Evolutionary conservation across 2,888 invertebrate species (phyloP).

Genomic region (Amiota communis): DNA sequence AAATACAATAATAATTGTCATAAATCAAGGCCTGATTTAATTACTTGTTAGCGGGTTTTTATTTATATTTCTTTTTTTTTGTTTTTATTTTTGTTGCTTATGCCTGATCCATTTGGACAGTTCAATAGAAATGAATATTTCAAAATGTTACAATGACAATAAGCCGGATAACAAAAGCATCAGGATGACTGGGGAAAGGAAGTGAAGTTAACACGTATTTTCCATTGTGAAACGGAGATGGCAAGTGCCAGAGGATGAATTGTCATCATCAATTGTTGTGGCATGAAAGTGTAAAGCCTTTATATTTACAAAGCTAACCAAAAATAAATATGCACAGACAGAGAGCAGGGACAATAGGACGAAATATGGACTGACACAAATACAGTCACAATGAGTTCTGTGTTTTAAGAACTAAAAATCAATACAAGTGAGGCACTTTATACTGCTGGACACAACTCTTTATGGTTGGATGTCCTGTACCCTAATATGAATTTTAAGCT

Average conservation of each 20-base stretch:
- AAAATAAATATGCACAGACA: constrained; percentile 16
- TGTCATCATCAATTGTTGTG: constrained; percentile 22
- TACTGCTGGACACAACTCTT: not conserved
- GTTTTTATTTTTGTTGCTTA: too few species aligned
- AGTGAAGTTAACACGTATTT: constrained; percentile 18
- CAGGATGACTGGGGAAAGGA: constrained; percentile 5
- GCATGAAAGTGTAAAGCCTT: constrained; percentile 1
- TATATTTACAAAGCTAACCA: constrained; percentile 10
- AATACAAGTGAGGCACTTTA: too few species aligned
- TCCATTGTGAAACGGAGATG: not conserved
- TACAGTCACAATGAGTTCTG: not conserved
- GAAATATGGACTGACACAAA: not conserved
- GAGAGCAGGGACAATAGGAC: not conserved
- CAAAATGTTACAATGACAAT: constrained; percentile 21
- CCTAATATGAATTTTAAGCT: not conserved
- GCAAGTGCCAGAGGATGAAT: not conserved
- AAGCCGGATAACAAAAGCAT: constrained; percentile 6
- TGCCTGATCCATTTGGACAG: too few species aligned
- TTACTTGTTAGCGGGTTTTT: constrained; percentile 18
- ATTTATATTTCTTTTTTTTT: not conserved
- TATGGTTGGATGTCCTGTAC: not conserved
- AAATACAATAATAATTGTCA: constrained; percentile 3
- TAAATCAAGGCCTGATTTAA: constrained; percentile 25
- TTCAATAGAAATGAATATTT: constrained; percentile 26
- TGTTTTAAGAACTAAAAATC: not conserved